Percentiles rank a stretch among this genome's conserved stretches.
Conservation (phyloP, 2,888 invertebrate species). For the Dynastes tityus region DNA sequence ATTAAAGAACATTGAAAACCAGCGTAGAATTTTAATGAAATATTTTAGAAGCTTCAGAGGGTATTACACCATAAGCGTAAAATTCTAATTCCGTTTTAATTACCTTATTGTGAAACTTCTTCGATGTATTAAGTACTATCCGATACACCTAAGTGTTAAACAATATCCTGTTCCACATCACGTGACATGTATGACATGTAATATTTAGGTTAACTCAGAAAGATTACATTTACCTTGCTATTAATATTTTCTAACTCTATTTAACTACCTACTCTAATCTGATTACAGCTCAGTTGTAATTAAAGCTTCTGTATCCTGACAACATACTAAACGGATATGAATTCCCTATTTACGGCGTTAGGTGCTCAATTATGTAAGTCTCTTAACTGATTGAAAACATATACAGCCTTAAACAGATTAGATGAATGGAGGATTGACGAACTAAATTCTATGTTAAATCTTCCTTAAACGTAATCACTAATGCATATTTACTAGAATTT, state of each 20-base stretch:
- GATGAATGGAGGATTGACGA: neutral
- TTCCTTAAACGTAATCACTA: no score
- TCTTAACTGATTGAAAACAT: conserved; percentile 13
- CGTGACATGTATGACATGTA: neutral
- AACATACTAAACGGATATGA: conserved; percentile 16
- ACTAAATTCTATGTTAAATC: neutral
- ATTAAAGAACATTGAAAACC: no score
- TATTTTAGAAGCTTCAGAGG: no score
- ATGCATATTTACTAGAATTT: no score
- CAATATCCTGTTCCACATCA: conserved; percentile 16
- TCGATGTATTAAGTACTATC: no score
- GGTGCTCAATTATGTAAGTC: conserved; percentile 21
- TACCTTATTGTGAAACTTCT: no score
- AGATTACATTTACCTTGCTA: conserved; percentile 37
- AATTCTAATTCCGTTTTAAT: no score
- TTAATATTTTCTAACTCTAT: conserved; percentile 39
- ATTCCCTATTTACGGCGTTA: conserved; percentile 29
- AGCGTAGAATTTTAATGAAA: no score
- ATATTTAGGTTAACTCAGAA: conserved; percentile 29
- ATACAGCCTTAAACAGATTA: neutral
- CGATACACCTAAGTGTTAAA: neutral
- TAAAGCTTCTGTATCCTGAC: conserved; percentile 34
- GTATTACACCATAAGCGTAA: no score
- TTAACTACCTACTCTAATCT: conserved; percentile 34
- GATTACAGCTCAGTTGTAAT: conserved; percentile 35